Evolutionary conservation across 2,888 invertebrate species (phyloP).

Genomic region (Fragum fragum): DNA sequence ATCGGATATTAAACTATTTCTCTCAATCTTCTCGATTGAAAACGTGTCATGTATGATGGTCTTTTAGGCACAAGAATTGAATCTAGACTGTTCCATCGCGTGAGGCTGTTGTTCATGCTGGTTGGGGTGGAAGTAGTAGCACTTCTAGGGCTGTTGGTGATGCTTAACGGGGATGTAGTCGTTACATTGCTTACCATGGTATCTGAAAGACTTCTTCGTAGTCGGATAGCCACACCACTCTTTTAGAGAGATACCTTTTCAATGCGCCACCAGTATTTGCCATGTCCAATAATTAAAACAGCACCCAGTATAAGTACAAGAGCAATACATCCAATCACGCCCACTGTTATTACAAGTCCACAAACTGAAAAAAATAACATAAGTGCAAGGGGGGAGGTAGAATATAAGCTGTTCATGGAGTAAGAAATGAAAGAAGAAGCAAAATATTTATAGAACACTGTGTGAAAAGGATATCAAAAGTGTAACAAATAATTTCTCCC

Average conservation of each 20-base stretch:
- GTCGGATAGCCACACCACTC: not conserved
- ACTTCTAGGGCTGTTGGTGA: not conserved
- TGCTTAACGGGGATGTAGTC: no score
- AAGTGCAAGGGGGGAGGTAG: not conserved
- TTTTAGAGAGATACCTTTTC: not conserved
- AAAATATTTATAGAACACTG: not conserved
- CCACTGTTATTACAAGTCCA: not conserved
- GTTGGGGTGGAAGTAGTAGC: not conserved
- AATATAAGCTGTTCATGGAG: not conserved
- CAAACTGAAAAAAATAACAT: not conserved
- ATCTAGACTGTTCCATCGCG: not conserved
- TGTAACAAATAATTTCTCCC: not conserved
- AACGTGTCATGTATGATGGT: constrained; percentile 2
- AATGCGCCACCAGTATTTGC: not conserved
- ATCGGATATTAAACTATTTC: no score
- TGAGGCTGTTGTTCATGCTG: no score
- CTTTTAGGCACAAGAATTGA: not conserved
- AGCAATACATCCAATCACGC: not conserved
- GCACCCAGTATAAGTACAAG: not conserved
- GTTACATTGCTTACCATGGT: no score
- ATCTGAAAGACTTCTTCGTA: constrained; percentile 1
- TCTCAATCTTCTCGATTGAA: not conserved
- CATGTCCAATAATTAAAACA: constrained; percentile 6
- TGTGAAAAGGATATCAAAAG: not conserved
- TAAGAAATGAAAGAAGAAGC: no score